Evolutionary conservation across 1,140 invertebrate genomes (phyloP), one percentile per base, ranked within the genome.

Genomic region (Cotesia typhae): DNA sequence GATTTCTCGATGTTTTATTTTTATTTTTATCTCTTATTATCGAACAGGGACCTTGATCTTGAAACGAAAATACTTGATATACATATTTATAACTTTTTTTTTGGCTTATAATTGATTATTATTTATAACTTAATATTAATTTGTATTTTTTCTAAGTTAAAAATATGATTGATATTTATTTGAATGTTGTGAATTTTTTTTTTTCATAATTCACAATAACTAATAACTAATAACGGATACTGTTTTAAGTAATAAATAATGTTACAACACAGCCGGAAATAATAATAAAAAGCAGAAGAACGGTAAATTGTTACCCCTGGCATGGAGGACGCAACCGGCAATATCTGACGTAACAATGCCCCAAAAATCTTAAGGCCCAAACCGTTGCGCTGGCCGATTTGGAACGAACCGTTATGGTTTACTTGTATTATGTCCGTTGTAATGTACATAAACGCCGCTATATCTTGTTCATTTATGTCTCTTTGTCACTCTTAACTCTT

Each of bases 301-400:
- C 72, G 72, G 66, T 69, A 68, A 59, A 72, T 67, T 14, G 51
- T 70, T 67, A 67, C 17, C 47, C 17, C 35, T 59, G 51, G 9
- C 41, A 47, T 47, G 41, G 41, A 47, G 41, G 41, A 47, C 41
- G 41, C 41, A 47, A 47, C 38, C 5, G 10, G 59, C 17, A 9
- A 5, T 53, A 47, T 28, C 69, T 77, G 73, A 75, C 73, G 74
- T 73, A 77, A 77, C 55, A 61, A 70, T 52, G 55, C 66, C 71
- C 67, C 76, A 70, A 76, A 77, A 79, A 77, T 77, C 60, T 75
- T 64, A 78, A 80, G 80, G 79, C 72, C 67, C 67, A 74, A 75
- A 70, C 66, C 64, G 73, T 74, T 70, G 64, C 63, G 53, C 55
- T 71, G 63, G 55, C 76, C 51, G 41, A 72, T 76, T 71, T 61